These are phyloP conservation scores for Heliconius aoede DNA, from an alignment of 2,888 invertebrate genomes.

Conservation along the genomic window DNA sequence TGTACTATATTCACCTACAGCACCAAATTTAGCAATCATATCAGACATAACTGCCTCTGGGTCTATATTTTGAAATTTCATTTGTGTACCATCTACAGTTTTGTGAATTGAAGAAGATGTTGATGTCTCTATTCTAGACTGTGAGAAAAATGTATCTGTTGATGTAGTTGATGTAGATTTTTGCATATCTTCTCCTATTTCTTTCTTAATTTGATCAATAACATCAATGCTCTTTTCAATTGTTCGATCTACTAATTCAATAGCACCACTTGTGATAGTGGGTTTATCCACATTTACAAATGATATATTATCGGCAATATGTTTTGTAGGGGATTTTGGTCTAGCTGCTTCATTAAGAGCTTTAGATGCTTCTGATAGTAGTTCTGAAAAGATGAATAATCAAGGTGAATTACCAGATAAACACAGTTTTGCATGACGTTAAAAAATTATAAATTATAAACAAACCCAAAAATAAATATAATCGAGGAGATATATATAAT, in stretches of 20 bases:
- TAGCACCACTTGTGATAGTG: constrained; percentile 81
- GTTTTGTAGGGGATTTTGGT: constrained; percentile 78
- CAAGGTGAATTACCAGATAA: constrained; percentile 44
- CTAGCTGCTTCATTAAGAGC: constrained; percentile 69
- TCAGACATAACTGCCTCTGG: constrained; percentile 73
- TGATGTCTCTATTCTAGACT: constrained; percentile 74
- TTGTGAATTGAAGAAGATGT: constrained; percentile 76
- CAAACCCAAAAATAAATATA: not conserved
- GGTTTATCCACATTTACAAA: constrained; percentile 82
- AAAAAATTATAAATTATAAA: constrained; percentile 1
- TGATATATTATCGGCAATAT: constrained; percentile 74
- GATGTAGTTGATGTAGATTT: constrained; percentile 66
- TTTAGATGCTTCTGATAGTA: constrained; percentile 70
- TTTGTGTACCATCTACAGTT: constrained; percentile 66
- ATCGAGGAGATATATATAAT: not conserved
- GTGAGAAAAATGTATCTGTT: constrained; percentile 72
- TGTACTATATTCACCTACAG: constrained; percentile 67
- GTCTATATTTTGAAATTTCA: constrained; percentile 74
- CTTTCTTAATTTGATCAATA: constrained; percentile 74
- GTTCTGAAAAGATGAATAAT: constrained; percentile 65
- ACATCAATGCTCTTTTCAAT: constrained; percentile 76
- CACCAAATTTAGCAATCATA: constrained; percentile 74
- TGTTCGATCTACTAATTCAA: constrained; percentile 80
- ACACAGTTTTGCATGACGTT: constrained; percentile 30
- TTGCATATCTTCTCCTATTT: constrained; percentile 76